Base-by-base conservation (phyloP, 2,113 vertebrate genomes). In the Lagopus leucura region DNA sequence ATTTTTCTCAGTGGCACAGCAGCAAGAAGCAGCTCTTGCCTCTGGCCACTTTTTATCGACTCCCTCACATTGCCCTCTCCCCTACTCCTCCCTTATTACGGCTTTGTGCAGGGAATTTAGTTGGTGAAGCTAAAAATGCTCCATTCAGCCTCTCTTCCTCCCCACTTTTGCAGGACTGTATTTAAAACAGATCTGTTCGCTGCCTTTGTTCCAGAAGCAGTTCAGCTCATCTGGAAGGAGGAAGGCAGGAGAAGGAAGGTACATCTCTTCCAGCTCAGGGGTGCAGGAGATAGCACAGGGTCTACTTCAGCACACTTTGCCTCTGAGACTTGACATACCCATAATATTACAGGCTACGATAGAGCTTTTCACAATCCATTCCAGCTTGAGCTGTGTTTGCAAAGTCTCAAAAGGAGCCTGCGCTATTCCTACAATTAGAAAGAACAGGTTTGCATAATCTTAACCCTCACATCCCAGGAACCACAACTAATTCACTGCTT, bases 401-500 rank as follows among this genome's bases (percentile, higher is more conserved):
- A 3, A 55, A 70, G 57, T 34, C 78, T 88, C 58, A 9, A 11
- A 78, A 90, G 72, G 38, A 86, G 50, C 36, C 57, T 0, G 2
- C 12, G 38, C 47, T 71, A 8, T 9, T 74, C 60, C 58, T 67
- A 61, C 67, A 40, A n/a, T n/a, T 3, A 54, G 82, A 52, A 76
- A 52, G 61, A 43, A 83, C 42, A 86, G 24, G 73, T 93, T 55
- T 96, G 89, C 77, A 75, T 91, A 65, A 95, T 92, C 85, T 90
- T 75, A 87, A 81, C 82, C 55, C 50, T 81, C 79, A 66, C 34
- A 69, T 90, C 79, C 90, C 84, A 87, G 73, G 82, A 95, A 94
- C 55, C 55, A 89, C 92, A 84, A 94, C 75, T 79, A 93, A 95
- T 89, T 87, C 88, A 3, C 5, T 15, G 66, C 84, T 96, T 93